Conservation (phyloP, 2,113 vertebrate species). For the Nothobranchius furzeri region DNA sequence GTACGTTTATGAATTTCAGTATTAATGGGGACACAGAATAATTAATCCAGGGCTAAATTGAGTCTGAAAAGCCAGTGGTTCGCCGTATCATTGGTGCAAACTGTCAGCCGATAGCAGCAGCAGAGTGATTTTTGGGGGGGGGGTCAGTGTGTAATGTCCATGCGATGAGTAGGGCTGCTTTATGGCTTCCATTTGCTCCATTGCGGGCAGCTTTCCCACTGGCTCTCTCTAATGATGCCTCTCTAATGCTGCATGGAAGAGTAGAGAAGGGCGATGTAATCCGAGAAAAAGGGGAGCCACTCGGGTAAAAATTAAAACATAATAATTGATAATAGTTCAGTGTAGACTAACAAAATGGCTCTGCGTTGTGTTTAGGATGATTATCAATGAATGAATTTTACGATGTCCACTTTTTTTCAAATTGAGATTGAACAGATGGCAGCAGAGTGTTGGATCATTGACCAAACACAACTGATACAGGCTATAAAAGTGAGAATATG, state of each 20-base stretch:
- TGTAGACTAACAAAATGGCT: conserved; percentile 61
- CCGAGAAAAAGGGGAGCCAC: conserved; percentile 63
- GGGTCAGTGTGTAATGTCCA: conserved; percentile 77
- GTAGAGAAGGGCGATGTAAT: conserved; percentile 64
- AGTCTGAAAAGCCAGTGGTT: conserved; percentile 77
- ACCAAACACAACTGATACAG: conserved; percentile 13
- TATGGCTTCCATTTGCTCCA: conserved; percentile 78
- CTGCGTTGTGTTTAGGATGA: conserved; percentile 52
- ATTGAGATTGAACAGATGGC: conserved; percentile 31
- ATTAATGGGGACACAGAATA: conserved; percentile 75
- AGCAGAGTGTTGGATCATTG: background rate
- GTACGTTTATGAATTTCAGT: conserved; percentile 72
- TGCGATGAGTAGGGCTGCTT: conserved; percentile 73
- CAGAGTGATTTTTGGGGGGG: conserved; percentile 72
- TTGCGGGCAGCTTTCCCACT: conserved; percentile 68
- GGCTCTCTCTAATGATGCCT: conserved; percentile 72
- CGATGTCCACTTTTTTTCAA: conserved; percentile 40
- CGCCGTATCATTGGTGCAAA: conserved; percentile 66
- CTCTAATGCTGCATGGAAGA: conserved; percentile 72
- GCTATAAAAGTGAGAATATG: conserved; percentile 3
- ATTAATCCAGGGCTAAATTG: conserved; percentile 77
- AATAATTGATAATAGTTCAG: conserved; percentile 76
- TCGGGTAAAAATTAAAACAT: conserved; percentile 73
- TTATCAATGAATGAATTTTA: conserved; percentile 66
- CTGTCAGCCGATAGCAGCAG: conserved; percentile 65